phyloP scores from a whole-genome alignment of 2,113 vertebrate species.

The Oreochromis aureus region DNA sequence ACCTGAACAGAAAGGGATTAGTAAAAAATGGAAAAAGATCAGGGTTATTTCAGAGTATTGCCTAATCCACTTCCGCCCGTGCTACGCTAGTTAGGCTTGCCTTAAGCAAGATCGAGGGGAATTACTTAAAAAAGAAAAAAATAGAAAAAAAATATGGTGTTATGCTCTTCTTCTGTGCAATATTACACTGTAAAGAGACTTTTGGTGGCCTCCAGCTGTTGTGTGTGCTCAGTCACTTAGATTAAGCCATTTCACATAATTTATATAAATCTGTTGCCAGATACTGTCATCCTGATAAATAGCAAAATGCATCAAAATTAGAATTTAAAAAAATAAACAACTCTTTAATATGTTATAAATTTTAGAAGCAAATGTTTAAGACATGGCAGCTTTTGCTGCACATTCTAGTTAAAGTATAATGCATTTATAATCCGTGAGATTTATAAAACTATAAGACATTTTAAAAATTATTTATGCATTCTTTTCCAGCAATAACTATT shows the following conservation, averaged over 20 bases:
- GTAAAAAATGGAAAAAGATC: neutral
- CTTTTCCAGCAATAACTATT: neutral
- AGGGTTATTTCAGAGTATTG: conserved; percentile 15
- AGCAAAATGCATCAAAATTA: neutral
- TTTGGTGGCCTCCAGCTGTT: neutral
- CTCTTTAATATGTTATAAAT: neutral
- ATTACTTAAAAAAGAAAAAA: neutral
- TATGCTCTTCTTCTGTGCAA: neutral
- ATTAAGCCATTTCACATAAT: neutral
- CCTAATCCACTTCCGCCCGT: neutral
- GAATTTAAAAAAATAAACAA: neutral
- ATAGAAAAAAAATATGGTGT: neutral
- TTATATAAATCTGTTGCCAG: neutral
- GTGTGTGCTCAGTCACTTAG: neutral
- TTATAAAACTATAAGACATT: neutral
- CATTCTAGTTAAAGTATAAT: neutral
- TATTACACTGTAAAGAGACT: neutral
- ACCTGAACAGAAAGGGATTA: conserved; percentile 71
- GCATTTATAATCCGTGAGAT: neutral
- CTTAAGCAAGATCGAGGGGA: neutral
- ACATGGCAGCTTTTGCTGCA: neutral
- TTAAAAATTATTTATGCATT: neutral
- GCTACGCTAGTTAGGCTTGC: neutral
- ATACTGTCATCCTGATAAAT: neutral
- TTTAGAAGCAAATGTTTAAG: neutral